Conservation (phyloP, 1,140 invertebrate genomes). For the Panagrolaimus sp. region DNA sequence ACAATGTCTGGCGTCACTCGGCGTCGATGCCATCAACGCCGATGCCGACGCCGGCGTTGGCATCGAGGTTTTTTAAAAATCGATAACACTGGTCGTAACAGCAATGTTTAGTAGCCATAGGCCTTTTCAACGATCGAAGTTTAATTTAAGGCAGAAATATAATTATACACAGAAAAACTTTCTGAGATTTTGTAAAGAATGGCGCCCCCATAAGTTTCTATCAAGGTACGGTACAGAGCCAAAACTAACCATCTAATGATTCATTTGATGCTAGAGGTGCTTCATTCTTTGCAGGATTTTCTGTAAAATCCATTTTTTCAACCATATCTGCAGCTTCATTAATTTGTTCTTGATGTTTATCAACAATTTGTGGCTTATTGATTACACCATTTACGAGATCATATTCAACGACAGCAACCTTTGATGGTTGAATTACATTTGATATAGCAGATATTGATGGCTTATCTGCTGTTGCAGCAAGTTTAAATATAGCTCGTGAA, state of each 20-base stretch:
- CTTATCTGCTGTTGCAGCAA: neutral
- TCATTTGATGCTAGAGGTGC: neutral
- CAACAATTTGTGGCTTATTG: neutral
- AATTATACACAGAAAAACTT: too few species aligned
- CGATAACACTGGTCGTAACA: too few species aligned
- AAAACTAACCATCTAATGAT: neutral
- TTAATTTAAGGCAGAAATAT: too few species aligned
- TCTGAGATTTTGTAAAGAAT: too few species aligned
- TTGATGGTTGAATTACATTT: neutral
- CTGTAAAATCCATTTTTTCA: slow-evolving; percentile 3
- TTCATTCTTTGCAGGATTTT: neutral
- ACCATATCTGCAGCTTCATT: neutral
- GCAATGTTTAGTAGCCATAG: too few species aligned
- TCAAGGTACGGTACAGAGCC: too few species aligned
- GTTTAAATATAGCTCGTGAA: neutral
- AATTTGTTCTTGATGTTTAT: neutral
- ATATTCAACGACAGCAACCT: slow-evolving; percentile 3
- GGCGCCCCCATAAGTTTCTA: too few species aligned
- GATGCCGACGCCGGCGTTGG: too few species aligned
- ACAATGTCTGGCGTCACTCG: too few species aligned
- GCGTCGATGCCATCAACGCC: too few species aligned
- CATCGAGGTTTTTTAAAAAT: too few species aligned
- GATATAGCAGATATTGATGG: neutral
- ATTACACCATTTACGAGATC: slow-evolving; percentile 1
- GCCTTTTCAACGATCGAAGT: too few species aligned